Percentiles rank a stretch among this genome's conserved stretches.
phyloP scores from a whole-genome alignment of 2,113 vertebrate genomes.

The Lagenorhynchus albirostris region DNA sequence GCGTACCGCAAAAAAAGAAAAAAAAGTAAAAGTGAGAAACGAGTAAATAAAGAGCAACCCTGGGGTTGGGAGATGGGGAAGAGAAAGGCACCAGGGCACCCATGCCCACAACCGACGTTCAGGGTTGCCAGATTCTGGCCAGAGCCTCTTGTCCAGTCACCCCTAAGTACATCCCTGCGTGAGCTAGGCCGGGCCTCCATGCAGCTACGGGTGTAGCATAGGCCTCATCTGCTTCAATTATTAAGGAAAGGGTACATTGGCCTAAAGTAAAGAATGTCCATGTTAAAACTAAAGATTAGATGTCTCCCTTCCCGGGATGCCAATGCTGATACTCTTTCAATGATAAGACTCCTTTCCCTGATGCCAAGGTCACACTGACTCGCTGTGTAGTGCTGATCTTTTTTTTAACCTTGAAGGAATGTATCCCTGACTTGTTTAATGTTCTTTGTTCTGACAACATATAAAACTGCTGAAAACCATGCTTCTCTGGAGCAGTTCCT shows the following conservation, averaged over 20 bases:
- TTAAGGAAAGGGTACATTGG: not conserved
- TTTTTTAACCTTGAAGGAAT: not conserved
- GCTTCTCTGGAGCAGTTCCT: not conserved
- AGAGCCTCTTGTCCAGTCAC: conserved; percentile 46
- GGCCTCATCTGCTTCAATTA: conserved; percentile 76
- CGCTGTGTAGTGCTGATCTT: not conserved
- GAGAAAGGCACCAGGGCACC: not conserved
- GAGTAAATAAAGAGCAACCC: conserved; percentile 64
- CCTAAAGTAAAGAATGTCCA: not conserved
- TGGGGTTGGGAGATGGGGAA: not conserved
- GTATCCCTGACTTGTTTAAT: not conserved
- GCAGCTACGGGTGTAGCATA: conserved; percentile 91
- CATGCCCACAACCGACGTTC: conserved; percentile 47
- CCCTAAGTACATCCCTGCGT: conserved; percentile 1
- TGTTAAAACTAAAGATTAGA: not conserved
- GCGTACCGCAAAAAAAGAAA: no score
- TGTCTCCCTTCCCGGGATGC: not conserved
- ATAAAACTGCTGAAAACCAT: not conserved
- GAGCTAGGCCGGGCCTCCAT: not conserved
- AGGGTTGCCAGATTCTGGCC: conserved; percentile 53
- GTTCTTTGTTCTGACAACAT: not conserved
- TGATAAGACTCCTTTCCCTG: not conserved
- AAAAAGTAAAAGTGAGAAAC: conserved; percentile 44
- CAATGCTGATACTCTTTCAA: not conserved
- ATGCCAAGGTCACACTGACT: not conserved